Percentiles rank a stretch among this genome's conserved stretches.
These are phyloP conservation scores for Oxyura jamaicensis DNA, from an alignment of 2,113 vertebrate genomes.

Conservation along the genomic window DNA sequence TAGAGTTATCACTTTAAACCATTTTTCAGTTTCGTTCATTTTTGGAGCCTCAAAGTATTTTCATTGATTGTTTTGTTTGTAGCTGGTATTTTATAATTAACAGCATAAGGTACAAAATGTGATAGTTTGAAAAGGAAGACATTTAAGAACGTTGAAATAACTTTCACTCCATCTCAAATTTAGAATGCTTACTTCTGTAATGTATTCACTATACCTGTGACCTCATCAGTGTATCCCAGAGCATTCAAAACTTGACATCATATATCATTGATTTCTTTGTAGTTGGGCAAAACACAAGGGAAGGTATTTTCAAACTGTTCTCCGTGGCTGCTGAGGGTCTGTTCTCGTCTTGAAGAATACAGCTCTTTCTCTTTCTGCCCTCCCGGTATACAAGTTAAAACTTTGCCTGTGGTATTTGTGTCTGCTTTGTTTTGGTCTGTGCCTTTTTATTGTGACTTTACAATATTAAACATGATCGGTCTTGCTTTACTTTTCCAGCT, in stretches of 20 bases:
- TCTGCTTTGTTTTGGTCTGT: not conserved
- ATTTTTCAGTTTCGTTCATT: not conserved
- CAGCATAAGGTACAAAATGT: not conserved
- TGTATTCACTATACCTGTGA: not conserved
- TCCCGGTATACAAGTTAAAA: not conserved
- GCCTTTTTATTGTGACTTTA: conserved; percentile 23
- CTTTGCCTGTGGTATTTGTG: not conserved
- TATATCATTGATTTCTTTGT: not conserved
- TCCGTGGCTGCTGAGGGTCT: not conserved
- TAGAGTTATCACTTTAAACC: not conserved
- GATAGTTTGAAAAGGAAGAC: not conserved
- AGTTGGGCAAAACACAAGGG: not conserved
- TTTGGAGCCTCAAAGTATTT: not conserved
- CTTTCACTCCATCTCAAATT: not conserved
- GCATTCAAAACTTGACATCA: not conserved
- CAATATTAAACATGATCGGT: not conserved
- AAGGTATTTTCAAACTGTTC: not conserved
- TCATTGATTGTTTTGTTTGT: not conserved
- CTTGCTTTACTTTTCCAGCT: conserved; percentile 44
- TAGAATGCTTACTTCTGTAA: not conserved
- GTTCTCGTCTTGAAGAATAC: not conserved
- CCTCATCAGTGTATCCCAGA: not conserved
- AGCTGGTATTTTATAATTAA: not conserved
- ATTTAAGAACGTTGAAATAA: not conserved
- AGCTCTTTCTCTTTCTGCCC: not conserved